These are phyloP conservation scores for Mesoclemmys tuberculata DNA, from an alignment of 2,113 vertebrate genomes.

Conservation along the genomic window DNA sequence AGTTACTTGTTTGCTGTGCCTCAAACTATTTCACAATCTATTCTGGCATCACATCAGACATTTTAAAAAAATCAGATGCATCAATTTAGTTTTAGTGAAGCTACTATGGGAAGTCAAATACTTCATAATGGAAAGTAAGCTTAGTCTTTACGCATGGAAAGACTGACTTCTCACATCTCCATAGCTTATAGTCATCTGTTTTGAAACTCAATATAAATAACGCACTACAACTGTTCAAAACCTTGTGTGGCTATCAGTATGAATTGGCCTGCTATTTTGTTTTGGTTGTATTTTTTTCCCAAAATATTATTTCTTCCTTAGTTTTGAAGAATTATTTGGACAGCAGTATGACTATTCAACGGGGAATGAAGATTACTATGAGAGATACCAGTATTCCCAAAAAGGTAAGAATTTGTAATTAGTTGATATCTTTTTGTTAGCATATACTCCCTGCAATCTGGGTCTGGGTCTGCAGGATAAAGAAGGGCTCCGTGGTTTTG, in stretches of 20 bases:
- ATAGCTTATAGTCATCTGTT: background rate
- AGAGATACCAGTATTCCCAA: slow-evolving; percentile 6
- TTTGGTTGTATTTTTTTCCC: background rate
- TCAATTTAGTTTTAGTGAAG: background rate
- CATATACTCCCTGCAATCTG: background rate
- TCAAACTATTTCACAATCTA: background rate
- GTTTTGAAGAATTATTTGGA: slow-evolving; percentile 41
- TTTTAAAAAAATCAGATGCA: background rate
- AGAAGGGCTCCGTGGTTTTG: background rate
- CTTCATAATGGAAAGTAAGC: background rate
- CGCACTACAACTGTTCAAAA: background rate
- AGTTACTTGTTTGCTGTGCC: no score
- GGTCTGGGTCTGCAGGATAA: background rate
- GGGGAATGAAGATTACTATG: slow-evolving; percentile 1
- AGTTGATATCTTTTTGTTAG: background rate
- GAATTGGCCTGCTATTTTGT: background rate
- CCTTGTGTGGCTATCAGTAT: background rate
- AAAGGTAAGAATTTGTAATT: slow-evolving; percentile 36
- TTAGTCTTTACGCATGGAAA: background rate
- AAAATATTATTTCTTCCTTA: slow-evolving; percentile 5
- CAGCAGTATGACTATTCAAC: slow-evolving; percentile 34
- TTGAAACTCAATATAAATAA: background rate
- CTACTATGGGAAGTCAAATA: background rate
- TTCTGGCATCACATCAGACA: background rate
- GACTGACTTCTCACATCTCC: background rate